Conservation (phyloP, 2,888 invertebrate species). For the Phaedon cochleariae region DNA sequence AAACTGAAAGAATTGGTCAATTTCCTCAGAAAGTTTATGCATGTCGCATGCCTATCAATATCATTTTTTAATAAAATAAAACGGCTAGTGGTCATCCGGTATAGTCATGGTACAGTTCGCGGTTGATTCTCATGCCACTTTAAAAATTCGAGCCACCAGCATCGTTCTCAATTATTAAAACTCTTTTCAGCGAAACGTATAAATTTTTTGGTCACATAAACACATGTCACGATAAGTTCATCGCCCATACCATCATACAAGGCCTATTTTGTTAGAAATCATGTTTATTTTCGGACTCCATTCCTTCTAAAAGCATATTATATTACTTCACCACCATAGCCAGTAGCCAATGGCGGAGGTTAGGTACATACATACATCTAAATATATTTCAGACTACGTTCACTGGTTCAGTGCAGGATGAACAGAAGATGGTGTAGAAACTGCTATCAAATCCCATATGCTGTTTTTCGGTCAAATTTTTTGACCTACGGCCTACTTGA, state of each 20-base stretch:
- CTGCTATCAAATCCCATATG: no score
- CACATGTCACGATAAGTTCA: constrained; percentile 23
- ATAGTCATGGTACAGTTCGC: background rate
- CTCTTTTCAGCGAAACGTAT: background rate
- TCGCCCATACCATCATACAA: constrained; percentile 30
- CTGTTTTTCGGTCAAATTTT: no score
- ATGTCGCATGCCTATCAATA: no score
- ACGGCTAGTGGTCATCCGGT: background rate
- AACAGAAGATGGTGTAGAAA: no score
- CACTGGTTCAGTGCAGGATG: no score
- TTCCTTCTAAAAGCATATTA: constrained; percentile 22
- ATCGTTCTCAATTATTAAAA: background rate
- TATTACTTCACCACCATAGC: constrained; percentile 23
- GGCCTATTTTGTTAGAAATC: constrained; percentile 23
- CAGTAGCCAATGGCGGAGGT: background rate
- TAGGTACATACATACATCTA: no score
- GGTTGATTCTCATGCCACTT: background rate
- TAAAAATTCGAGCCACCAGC: background rate
- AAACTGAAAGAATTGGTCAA: no score
- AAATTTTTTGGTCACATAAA: constrained; percentile 10
- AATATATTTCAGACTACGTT: no score
- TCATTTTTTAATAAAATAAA: no score
- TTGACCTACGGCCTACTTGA: no score
- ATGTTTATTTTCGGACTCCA: constrained; percentile 27
- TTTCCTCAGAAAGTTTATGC: no score